Evolutionary conservation across 2,888 invertebrate genomes (phyloP).

Genomic region (Artemia sp.): DNA sequence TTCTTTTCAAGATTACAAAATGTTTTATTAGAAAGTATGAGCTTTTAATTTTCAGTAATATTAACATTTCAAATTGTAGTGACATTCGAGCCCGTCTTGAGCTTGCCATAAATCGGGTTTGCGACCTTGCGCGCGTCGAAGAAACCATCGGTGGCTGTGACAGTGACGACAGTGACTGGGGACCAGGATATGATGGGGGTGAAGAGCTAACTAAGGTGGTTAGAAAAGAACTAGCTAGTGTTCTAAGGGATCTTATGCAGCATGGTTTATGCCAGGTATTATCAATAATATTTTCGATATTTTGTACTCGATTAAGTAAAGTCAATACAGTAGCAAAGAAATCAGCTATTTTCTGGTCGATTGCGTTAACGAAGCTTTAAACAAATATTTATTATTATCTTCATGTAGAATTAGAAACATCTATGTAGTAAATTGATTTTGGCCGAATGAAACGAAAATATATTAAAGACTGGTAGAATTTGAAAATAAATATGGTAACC

Average conservation of each 20-base stretch:
- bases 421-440: too few relatives aligned
- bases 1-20: constrained; percentile 16
- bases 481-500: too few relatives aligned
- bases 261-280: constrained; percentile 59
- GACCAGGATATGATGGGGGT: constrained; percentile 41
- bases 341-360: too few relatives aligned
- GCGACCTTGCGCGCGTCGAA: constrained; percentile 46
- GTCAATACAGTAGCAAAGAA: too few relatives aligned
- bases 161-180: constrained; percentile 38
- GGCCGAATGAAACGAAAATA: too few relatives aligned
- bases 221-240: constrained; percentile 74
- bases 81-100: constrained; percentile 85
- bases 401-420: too few relatives aligned
- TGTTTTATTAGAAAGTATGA: too few relatives aligned
- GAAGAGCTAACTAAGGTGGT: constrained; percentile 67
- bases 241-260: constrained; percentile 76
- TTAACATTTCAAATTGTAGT: constrained; percentile 32
- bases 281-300: too few relatives aligned
- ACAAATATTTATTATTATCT: too few relatives aligned
- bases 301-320: too few relatives aligned
- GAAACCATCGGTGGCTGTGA: constrained; percentile 39
- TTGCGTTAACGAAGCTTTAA: too few relatives aligned
- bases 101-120: constrained; percentile 49
- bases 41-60: background rate
- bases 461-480: too few relatives aligned